Conservation (phyloP, 2,113 vertebrate genomes). For the Cottus gobio region DNA sequence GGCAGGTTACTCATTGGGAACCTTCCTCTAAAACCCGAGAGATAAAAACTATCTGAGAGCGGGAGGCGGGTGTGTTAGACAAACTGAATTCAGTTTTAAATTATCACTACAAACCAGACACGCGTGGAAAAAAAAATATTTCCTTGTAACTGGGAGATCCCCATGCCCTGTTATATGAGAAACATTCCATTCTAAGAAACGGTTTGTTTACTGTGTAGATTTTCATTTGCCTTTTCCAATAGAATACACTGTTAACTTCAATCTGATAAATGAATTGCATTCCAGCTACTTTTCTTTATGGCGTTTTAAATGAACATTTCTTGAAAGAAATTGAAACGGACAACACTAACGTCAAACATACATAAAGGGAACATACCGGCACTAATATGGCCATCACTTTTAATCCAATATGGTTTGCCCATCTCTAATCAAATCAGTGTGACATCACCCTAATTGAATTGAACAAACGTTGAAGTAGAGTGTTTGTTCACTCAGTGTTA, state of each 20-base stretch:
- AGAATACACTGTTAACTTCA: background rate
- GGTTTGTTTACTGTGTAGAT: background rate
- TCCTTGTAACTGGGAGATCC: background rate
- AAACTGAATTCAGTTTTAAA: conserved; percentile 2
- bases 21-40: background rate
- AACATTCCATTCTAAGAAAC: conserved; percentile 14
- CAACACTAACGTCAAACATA: conserved; percentile 28
- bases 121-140: background rate
- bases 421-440: conserved; percentile 70
- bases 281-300: conserved; percentile 3
- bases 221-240: background rate
- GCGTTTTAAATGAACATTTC: background rate
- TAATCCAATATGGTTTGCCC: conserved; percentile 61
- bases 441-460: conserved; percentile 70
- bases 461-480: conserved; percentile 26
- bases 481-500: conserved; percentile 54
- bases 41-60: conserved; percentile 7
- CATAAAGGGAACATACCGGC: conserved; percentile 45
- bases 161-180: background rate
- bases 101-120: conserved; percentile 3
- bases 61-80: background rate
- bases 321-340: conserved; percentile 10
- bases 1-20: background rate
- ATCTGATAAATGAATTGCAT: conserved; percentile 14
- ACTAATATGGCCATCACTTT: conserved; percentile 38